Base-by-base conservation (phyloP, 2,888 invertebrate genomes). In the Agriopis aurantiaria region DNA sequence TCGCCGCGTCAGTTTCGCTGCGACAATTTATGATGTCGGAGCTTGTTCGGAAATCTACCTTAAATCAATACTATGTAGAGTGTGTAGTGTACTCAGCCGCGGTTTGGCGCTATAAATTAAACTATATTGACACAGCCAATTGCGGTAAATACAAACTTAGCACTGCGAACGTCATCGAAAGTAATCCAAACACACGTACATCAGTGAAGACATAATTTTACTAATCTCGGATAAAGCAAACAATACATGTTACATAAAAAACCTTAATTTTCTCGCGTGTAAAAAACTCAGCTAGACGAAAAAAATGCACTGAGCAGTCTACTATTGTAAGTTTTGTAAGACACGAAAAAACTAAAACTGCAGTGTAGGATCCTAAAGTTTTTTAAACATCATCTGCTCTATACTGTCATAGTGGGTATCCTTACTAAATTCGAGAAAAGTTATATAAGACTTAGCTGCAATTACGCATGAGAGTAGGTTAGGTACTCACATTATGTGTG, bases 61-160 rank as follows among this genome's bases (percentile, higher is more conserved):
- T n/a, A 12, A 45, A 45, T 57, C 40, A 41, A 57, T 57, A 57
- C 3, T 57, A 10, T 45, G 33, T 23, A 52, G 6, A 33, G 11
- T 12, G 12, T 40, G 11, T 46, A 33, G 46, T 58, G 17, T 58
- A 12, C 46, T 48, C 58, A 58, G 58, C 58, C 10, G 58, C 10
- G 23, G 46, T 11, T 46, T 46, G 12, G 48, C 12, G 9, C 41
- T 11, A 33, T 58, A 58, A 58, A 48, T 46, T 58, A 48, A 46
- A 33, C 5, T 48, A 23, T 8, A 46, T 58, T 58, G 23, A 33
- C 58, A 46, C 23, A 23, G 17, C 7, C 12, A 58, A 43, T 9
- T 17, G 51, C 51, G 17, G 6, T 52, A 4, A 52, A 58, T 45
- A 57, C 43, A 12, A 12, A 3, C 10, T 17, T 12, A 12, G 12